Base-by-base conservation (phyloP, 2,797 vertebrate genomes). In the Microctenopoma lineatum region DNA sequence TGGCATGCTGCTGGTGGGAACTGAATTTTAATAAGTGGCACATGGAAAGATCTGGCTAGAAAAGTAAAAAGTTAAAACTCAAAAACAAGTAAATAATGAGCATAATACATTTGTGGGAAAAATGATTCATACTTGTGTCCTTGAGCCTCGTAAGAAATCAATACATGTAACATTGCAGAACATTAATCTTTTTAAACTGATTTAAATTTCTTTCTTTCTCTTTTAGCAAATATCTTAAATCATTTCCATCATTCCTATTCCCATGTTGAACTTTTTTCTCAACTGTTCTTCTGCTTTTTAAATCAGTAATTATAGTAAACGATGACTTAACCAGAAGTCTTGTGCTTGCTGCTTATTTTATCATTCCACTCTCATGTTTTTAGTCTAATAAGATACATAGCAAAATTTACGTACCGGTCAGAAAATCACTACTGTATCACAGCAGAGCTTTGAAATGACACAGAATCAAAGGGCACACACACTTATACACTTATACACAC, bases 21-120 rank as follows among this genome's bases (percentile, higher is more conserved):
- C 18, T 66, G 71, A 71, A 84, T 82, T 72, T 64, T 45, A 83
- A 84, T 74, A 41, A 55, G 59, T 45, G 51, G 48, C 8, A 38
- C 13, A 32, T 59, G 26, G 60, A 71, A 65, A 66, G 12, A 34
- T 62, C 62, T 70, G 36, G 66, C 39, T 48, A 29, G 47, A 65
- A 70, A 79, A 70, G 59, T 81, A 70, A 80, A 70, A 80, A 70
- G 56, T 80, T 75, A 61, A 44, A 14, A 77, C 26, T 21, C 13
- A 8, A 68, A 38, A n/a, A 32, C 27, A 3, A 52, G 13, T 18
- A 72, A 69, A 54, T 66, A 32, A 32, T 32, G 7, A 32, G 29
- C 29, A 9, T 62, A n/a, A 75, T 61, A 25, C 68, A 79, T 71
- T 55, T 1, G 2, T 62, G 70, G 66, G 66, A 47, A 62, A 65